phyloP scores from a whole-genome alignment of 1,140 invertebrate species.

The Agraylea sexmaculata region DNA sequence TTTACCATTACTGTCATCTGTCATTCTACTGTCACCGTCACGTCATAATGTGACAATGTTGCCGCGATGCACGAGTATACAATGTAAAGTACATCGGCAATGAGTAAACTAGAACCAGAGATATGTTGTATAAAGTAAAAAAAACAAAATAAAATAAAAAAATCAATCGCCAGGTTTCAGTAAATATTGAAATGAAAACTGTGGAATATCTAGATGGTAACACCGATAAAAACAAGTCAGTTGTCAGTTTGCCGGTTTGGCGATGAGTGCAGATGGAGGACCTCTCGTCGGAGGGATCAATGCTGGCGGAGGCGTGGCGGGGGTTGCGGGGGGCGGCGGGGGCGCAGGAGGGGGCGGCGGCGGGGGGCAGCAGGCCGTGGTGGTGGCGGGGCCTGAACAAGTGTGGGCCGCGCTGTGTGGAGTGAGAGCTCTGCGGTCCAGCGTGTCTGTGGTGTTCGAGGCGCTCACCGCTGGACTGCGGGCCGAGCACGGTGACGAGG shows the following conservation, averaged over 20 bases:
- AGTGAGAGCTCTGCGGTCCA: constrained; percentile 63
- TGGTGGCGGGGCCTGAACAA: constrained; percentile 45
- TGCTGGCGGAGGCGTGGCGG: too few relatives aligned
- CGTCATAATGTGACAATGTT: too few relatives aligned
- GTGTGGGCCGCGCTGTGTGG: constrained; percentile 60
- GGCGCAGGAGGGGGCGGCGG: too few relatives aligned
- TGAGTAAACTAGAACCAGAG: not conserved
- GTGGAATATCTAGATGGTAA: not conserved
- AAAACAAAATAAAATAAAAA: not conserved
- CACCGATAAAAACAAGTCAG: not conserved
- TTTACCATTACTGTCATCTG: too few relatives aligned
- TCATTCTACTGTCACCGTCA: too few relatives aligned
- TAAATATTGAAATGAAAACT: too few relatives aligned
- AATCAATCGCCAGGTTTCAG: not conserved
- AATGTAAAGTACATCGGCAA: too few relatives aligned
- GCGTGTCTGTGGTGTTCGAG: constrained; percentile 72
- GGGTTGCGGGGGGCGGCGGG: too few relatives aligned
- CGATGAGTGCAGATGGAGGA: too few relatives aligned
- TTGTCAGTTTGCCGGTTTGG: not conserved
- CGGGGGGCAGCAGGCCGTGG: not conserved
- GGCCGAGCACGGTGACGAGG: constrained; percentile 63
- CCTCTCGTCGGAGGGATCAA: too few relatives aligned
- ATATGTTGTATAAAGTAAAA: not conserved
- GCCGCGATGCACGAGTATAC: too few relatives aligned
- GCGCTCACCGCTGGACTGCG: constrained; percentile 63